phyloP scores from a whole-genome alignment of 1,140 invertebrate genomes.

The Drosophila seguyi region DNA sequence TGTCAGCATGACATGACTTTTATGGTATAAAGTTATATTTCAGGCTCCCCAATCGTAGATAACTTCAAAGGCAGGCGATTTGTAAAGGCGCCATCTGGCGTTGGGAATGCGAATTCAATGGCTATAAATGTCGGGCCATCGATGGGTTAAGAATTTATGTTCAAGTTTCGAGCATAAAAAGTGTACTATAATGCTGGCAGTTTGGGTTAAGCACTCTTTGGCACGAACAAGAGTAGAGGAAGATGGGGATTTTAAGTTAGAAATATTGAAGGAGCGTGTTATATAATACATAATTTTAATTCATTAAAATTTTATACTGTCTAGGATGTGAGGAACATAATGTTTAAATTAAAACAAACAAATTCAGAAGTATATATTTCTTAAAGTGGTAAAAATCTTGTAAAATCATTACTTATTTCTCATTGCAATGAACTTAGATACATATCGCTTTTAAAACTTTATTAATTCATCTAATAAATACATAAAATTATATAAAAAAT shows the following conservation, averaged over 20 bases:
- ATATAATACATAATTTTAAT: neutral
- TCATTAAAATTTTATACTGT: neutral
- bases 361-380: too few species aligned
- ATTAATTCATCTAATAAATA: neutral
- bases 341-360: neutral
- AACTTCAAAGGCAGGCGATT: constrained; percentile 54
- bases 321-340: neutral
- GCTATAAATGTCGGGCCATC: constrained; percentile 44
- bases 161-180: constrained; percentile 13
- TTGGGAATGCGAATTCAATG: constrained; percentile 45
- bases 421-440: neutral
- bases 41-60: constrained; percentile 44
- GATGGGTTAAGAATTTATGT: constrained; percentile 46
- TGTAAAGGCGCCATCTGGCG: constrained; percentile 51
- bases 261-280: neutral
- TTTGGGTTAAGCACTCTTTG: neutral
- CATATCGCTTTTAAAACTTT: neutral
- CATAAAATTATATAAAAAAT: neutral
- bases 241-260: neutral
- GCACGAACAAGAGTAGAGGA: neutral
- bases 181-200: constrained; percentile 5
- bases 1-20: constrained; percentile 64
- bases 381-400: neutral
- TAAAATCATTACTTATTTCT: neutral
- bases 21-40: constrained; percentile 61